Conservation (phyloP, 1,140 invertebrate genomes). For the Ceratina australensis region DNA sequence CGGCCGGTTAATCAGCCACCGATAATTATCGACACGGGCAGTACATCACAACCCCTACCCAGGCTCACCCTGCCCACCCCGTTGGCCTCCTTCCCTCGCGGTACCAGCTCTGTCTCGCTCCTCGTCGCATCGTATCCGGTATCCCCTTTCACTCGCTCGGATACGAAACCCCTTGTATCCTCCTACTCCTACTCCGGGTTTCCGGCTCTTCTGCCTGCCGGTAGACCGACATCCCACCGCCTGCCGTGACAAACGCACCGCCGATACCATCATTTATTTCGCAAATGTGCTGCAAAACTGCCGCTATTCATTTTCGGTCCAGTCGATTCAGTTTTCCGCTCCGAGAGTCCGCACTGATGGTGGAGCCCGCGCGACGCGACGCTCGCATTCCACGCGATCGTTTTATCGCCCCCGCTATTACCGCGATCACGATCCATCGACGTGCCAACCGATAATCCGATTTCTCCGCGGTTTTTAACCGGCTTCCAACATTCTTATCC, state of each 20-base stretch:
- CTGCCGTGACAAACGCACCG: constrained; percentile 78
- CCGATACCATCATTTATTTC: constrained; percentile 80
- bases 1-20: constrained; percentile 80
- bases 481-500: no score
- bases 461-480: no score
- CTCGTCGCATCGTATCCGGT: constrained; percentile 50
- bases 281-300: constrained; percentile 80
- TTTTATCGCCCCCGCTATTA: constrained; percentile 55
- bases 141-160: constrained; percentile 33
- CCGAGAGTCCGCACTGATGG: constrained; percentile 67
- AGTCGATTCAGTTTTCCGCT: constrained; percentile 78
- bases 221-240: constrained; percentile 66
- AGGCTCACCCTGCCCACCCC: constrained; percentile 50
- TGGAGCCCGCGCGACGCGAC: constrained; percentile 13
- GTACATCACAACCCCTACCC: constrained; percentile 76
- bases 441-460: constrained; percentile 64
- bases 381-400: constrained; percentile 47
- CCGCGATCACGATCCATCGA: constrained; percentile 16
- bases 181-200: constrained; percentile 41
- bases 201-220: constrained; percentile 59
- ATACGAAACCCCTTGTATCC: constrained; percentile 49
- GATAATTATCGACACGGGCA: constrained; percentile 80
- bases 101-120: constrained; percentile 39
- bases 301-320: constrained; percentile 80
- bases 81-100: constrained; percentile 56